A percentile compares a stretch with the other conserved stretches of the same genome.
Evolutionary conservation across 2,113 vertebrate species (phyloP).

Genomic region (Microcebus lehilahytsara): DNA sequence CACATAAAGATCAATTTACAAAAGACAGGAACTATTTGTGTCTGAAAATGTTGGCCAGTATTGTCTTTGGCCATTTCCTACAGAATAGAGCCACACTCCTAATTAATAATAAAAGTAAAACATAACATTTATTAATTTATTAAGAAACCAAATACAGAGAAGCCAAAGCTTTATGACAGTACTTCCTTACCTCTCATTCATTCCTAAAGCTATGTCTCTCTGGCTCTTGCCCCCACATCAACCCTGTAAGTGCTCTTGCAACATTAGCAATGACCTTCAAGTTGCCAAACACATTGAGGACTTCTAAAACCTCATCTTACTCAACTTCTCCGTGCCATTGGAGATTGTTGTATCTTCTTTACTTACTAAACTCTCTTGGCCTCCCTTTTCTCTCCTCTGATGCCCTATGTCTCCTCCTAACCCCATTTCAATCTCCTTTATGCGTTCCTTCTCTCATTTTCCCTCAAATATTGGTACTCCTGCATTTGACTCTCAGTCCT

Average conservation of each 20-base stretch:
- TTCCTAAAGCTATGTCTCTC: neutral
- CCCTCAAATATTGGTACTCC: neutral
- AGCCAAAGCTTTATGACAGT: neutral
- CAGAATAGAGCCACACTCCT: neutral
- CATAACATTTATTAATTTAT: neutral
- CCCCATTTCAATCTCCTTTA: neutral
- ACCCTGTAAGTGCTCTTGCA: neutral
- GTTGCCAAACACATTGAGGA: neutral
- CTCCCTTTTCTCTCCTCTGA: neutral
- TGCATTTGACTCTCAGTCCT: neutral
- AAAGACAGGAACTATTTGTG: slow-evolving; percentile 38
- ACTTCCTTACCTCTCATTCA: neutral
- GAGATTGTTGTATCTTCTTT: neutral
- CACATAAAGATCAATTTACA: slow-evolving; percentile 49
- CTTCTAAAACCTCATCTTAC: neutral
- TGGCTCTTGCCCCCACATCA: neutral
- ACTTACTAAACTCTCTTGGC: neutral
- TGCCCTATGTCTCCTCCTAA: neutral
- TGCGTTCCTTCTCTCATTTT: neutral
- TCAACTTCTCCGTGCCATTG: neutral
- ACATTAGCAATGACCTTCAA: neutral
- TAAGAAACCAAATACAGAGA: neutral
- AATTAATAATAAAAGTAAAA: slow-evolving; percentile 49
- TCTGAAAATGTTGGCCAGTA: slow-evolving; percentile 20
- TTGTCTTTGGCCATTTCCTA: slow-evolving; percentile 33